These are phyloP conservation scores for Zaprionus taronus DNA, from an alignment of 1,140 invertebrate species.

Conservation along the genomic window DNA sequence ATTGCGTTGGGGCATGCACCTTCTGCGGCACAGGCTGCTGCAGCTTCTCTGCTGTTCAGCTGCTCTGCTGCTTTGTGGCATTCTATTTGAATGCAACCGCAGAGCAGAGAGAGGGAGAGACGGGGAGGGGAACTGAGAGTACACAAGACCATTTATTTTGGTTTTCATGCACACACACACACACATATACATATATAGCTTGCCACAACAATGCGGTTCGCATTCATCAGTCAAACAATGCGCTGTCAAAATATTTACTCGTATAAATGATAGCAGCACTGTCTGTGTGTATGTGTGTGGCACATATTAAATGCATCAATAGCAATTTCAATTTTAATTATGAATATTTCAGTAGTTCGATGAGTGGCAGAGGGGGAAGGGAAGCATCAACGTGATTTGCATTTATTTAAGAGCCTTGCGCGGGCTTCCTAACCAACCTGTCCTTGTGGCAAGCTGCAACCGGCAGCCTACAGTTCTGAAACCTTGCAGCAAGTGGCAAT, in stretches of 20 bases:
- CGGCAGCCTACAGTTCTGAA: neutral
- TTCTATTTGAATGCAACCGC: constrained; percentile 42
- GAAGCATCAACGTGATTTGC: neutral
- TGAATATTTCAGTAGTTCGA: constrained; percentile 34
- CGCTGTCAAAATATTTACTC: constrained; percentile 62
- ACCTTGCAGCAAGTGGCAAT: neutral
- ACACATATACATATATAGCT: constrained; percentile 1
- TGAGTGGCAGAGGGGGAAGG: neutral
- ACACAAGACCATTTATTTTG: constrained; percentile 59
- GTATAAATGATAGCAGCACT: constrained; percentile 52
- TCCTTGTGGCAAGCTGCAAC: neutral
- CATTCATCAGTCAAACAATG: constrained; percentile 60
- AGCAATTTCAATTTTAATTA: constrained; percentile 45
- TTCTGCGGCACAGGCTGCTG: constrained; percentile 4
- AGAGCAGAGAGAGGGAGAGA: neutral
- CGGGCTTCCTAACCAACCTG: neutral
- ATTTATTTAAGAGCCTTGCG: neutral
- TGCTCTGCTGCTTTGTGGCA: constrained; percentile 3
- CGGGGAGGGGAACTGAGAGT: neutral
- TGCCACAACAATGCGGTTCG: constrained; percentile 47
- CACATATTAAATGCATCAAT: constrained; percentile 33
- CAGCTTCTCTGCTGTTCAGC: constrained; percentile 1
- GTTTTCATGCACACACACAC: constrained; percentile 23
- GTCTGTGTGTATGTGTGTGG: constrained; percentile 1
- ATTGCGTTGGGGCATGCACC: constrained; percentile 58